Percentiles rank a stretch among this genome's conserved stretches.
phyloP scores from a whole-genome alignment of 2,888 invertebrate species.

The Papilio protenor region DNA sequence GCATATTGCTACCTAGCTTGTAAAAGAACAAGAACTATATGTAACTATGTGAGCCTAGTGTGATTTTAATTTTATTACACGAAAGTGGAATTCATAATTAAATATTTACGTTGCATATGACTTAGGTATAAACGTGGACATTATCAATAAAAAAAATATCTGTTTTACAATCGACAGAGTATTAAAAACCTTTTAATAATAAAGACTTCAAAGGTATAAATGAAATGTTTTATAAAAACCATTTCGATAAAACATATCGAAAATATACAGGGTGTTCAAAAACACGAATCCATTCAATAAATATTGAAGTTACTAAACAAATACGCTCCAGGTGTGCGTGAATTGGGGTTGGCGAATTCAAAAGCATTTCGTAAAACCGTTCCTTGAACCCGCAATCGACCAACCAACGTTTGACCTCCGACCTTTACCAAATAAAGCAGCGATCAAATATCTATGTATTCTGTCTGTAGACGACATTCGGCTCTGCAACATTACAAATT shows the following conservation, averaged over 20 bases:
- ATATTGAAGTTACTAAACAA: conserved; percentile 25
- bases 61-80: conserved; percentile 17
- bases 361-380: conserved; percentile 53
- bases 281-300: conserved; percentile 3
- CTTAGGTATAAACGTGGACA: not conserved
- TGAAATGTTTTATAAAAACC: not conserved
- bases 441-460: conserved; percentile 61
- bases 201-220: not conserved
- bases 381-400: conserved; percentile 69
- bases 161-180: not conserved
- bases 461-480: conserved; percentile 51
- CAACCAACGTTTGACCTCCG: conserved; percentile 69
- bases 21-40: conserved; percentile 45
- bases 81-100: not conserved
- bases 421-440: conserved; percentile 62
- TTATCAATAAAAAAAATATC: not conserved
- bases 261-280: not conserved
- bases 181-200: not conserved
- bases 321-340: conserved; percentile 31
- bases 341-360: conserved; percentile 49
- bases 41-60: not conserved
- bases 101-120: not conserved
- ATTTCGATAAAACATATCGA: not conserved
- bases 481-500: conserved; percentile 45
- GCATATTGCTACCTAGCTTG: conserved; percentile 39